Base-by-base conservation (phyloP, 2,797 vertebrate genomes). In the Nyctalus aviator region DNA sequence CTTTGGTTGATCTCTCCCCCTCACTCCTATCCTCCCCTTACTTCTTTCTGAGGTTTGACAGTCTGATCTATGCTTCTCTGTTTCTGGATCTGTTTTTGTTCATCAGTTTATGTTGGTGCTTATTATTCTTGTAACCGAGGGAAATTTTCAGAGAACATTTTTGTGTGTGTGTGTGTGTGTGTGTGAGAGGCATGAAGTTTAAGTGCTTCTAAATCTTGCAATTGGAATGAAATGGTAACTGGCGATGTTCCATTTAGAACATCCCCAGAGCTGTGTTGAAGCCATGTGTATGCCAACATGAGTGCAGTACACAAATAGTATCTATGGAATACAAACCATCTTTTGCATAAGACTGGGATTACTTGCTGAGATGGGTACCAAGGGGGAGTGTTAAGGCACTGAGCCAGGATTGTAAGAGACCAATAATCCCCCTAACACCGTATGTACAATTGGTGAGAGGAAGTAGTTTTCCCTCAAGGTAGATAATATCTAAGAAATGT, bases 131-230 rank as follows among this genome's bases (percentile, higher is more conserved):
- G 15, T 72, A 75, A 69, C 48, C 62, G 48, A 84, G 12, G 59
- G 8, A 17, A 86, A 81, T 4, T 85, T 91, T 91, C 44, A 57
- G 59, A 73, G 11, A 93, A 84, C 46, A 50, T n/a, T 17, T n/a
- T n/a, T 68, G 37, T 41, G 37, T 41, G 37, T 41, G 37, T 41
- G 37, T 41, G 37, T 41, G 37, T 41, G 37, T 41, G 37, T 37
- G 37, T 37, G 37, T 37, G 37, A 76, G 21, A 88, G 35, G 44
- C 25, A 10, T 66, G 44, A 85, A 18, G 18, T 66, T 44, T 73
- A 93, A 62, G 13, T 75, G 30, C 62, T 76, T 93, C 2, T 30
- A 90, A 84, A 66, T 88, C 30, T 92, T 86, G 25, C 23, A 76
- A 44, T 37, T 64, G 3, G 20, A 81, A 55, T 84, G 71, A 81